A percentile compares a stretch with the other conserved stretches of the same genome.
Conservation (phyloP, 2,888 invertebrate species). For the Steromphala cineraria region DNA sequence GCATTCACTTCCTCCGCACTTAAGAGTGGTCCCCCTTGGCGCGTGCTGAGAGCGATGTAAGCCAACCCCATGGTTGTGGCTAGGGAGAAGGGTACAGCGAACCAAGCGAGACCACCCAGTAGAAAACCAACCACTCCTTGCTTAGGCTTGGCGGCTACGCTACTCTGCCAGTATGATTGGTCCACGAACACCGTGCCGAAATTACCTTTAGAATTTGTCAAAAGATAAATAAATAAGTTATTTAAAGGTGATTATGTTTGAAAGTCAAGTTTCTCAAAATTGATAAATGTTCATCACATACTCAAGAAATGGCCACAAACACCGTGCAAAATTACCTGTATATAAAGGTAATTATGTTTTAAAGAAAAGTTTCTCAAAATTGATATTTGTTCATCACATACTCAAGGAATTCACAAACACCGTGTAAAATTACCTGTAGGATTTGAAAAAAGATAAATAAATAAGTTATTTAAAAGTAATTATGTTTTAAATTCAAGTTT, state of each 20-base stretch:
- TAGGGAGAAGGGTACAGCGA: conserved; percentile 75
- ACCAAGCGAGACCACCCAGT: conserved; percentile 73
- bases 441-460: not conserved
- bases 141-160: conserved; percentile 73
- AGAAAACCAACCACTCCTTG: conserved; percentile 74
- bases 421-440: conserved; percentile 73
- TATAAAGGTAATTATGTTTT: too few relatives aligned
- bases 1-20: conserved; percentile 55
- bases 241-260: too few relatives aligned
- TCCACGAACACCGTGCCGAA: conserved; percentile 76
- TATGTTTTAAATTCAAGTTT: too few relatives aligned
- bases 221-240: too few relatives aligned
- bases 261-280: too few relatives aligned
- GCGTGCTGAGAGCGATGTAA: conserved; percentile 67
- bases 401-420: conserved; percentile 76
- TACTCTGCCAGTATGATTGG: conserved; percentile 76
- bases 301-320: too few relatives aligned
- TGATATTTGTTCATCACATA: too few relatives aligned
- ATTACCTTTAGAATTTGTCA: conserved; percentile 64
- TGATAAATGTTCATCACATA: too few relatives aligned
- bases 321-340: too few relatives aligned
- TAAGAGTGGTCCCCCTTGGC: conserved; percentile 60
- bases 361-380: too few relatives aligned
- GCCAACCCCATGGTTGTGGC: conserved; percentile 74
- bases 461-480: too few relatives aligned